phyloP scores from a whole-genome alignment of 1,140 invertebrate genomes.

The Amphibalanus amphitrite region DNA sequence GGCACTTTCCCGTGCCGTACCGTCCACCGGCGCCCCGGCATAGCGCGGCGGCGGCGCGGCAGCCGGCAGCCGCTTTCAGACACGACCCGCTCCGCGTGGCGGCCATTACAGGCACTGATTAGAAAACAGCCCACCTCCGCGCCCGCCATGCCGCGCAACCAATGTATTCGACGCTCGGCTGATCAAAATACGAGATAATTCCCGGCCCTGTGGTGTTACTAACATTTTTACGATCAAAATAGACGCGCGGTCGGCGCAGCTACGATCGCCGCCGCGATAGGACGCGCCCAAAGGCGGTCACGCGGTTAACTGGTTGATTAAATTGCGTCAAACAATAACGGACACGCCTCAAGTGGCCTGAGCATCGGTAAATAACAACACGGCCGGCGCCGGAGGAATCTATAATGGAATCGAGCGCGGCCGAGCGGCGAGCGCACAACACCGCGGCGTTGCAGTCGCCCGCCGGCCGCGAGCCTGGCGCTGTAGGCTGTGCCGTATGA shows the following conservation, averaged over 20 bases:
- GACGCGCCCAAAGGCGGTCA: background rate
- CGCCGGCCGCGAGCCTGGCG: no score
- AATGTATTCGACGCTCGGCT: background rate
- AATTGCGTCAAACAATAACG: background rate
- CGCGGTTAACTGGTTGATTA: background rate
- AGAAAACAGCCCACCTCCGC: background rate
- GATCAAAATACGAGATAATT: constrained; percentile 2
- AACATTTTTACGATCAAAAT: constrained; percentile 1
- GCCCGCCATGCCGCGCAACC: background rate
- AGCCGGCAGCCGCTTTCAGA: background rate
- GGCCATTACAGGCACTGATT: background rate
- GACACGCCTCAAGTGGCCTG: background rate
- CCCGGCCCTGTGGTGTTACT: background rate
- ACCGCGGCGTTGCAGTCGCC: no score
- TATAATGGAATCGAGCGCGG: background rate
- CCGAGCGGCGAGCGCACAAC: background rate
- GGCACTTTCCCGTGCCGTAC: no score
- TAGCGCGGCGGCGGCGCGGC: no score
- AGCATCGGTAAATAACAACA: no score
- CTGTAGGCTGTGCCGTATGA: no score
- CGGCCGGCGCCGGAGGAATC: background rate
- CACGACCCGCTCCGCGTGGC: background rate
- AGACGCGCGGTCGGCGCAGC: background rate
- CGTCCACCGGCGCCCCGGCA: no score
- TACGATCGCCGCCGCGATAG: background rate